Percentiles rank a stretch among this genome's conserved stretches.
Conservation (phyloP, 2,888 invertebrate genomes). For the Heliconius cydno region DNA sequence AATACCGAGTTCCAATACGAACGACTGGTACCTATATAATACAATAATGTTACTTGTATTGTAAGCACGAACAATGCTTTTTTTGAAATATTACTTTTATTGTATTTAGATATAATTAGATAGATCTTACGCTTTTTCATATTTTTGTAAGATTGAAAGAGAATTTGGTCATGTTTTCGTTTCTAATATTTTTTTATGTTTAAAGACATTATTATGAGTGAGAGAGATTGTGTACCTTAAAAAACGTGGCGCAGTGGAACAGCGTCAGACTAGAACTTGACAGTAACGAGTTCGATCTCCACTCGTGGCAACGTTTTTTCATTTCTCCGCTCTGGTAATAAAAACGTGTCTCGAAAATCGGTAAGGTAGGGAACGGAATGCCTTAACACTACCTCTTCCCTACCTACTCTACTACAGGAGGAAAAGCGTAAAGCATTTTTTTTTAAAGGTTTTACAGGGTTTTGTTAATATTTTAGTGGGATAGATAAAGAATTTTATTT, state of each 20-base stretch:
- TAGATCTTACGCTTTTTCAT: not conserved
- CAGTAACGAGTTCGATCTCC: too few species aligned
- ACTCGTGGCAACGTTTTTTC: too few species aligned
- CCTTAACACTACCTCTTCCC: not conserved
- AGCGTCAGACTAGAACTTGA: too few species aligned
- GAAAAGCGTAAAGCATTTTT: too few species aligned
- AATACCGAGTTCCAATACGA: slow-evolving; percentile 9
- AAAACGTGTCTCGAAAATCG: too few species aligned
- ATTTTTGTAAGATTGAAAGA: not conserved
- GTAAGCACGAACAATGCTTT: slow-evolving; percentile 11
- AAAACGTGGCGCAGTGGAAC: too few species aligned
- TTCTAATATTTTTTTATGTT: not conserved
- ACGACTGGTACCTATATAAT: not conserved
- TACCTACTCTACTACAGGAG: too few species aligned
- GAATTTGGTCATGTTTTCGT: not conserved
- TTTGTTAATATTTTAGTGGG: too few species aligned
- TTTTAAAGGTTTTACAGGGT: too few species aligned
- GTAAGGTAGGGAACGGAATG: not conserved
- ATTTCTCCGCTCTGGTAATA: too few species aligned
- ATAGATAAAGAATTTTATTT: too few species aligned
- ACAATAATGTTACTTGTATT: slow-evolving; percentile 19
- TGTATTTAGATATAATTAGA: not conserved
- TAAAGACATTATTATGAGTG: not conserved
- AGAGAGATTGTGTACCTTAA: too few species aligned
- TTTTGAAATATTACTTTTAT: slow-evolving; percentile 3